phyloP scores from a whole-genome alignment of 2,113 vertebrate genomes.

The Catagonus wagneri region DNA sequence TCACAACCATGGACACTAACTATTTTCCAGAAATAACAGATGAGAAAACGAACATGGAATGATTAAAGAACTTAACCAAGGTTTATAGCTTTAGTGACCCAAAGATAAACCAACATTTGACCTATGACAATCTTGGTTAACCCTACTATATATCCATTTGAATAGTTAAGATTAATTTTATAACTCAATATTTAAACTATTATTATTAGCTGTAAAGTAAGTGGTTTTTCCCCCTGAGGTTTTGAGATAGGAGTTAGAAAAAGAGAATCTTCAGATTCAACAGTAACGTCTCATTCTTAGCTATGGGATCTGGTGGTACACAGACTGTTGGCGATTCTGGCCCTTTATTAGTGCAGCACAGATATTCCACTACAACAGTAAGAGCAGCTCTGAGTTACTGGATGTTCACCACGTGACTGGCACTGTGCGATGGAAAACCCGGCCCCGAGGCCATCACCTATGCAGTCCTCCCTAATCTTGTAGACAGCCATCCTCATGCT shows the following conservation, averaged over 20 bases:
- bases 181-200: slow-evolving; percentile 12
- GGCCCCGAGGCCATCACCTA: background rate
- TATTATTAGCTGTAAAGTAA: background rate
- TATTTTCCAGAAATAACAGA: background rate
- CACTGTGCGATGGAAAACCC: background rate
- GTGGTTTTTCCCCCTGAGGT: background rate
- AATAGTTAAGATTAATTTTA: slow-evolving; percentile 6
- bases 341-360: background rate
- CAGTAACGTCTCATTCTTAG: slow-evolving; percentile 5
- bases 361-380: background rate
- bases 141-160: background rate
- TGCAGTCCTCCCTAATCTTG: background rate
- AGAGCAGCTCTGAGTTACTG: background rate
- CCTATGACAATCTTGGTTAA: slow-evolving; percentile 34
- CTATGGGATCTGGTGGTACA: background rate
- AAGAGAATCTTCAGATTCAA: background rate
- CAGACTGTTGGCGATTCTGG: background rate
- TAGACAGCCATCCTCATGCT: background rate
- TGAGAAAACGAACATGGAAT: background rate
- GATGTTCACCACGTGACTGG: background rate
- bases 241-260: background rate
- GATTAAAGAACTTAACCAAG: slow-evolving; percentile 3
- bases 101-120: slow-evolving; percentile 37
- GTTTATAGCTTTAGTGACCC: background rate
- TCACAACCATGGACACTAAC: background rate